These are phyloP conservation scores for Dendrocopos noguchii DNA, from an alignment of 2,113 vertebrate genomes.

Conservation along the genomic window DNA sequence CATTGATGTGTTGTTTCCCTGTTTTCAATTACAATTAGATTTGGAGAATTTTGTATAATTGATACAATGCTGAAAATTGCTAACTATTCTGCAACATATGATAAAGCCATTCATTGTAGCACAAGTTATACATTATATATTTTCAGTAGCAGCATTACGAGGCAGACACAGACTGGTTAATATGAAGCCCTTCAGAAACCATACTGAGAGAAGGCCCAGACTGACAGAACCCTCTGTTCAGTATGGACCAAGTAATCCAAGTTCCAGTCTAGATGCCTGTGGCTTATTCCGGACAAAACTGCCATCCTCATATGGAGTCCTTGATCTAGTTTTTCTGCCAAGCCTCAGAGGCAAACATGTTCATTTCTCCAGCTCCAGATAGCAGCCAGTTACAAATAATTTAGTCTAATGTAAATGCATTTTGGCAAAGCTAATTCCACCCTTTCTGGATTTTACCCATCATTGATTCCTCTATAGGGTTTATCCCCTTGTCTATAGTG, in stretches of 20 bases:
- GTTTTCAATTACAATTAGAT: background rate
- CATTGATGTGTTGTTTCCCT: background rate
- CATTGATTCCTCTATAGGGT: background rate
- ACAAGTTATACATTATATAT: background rate
- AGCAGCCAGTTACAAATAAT: background rate
- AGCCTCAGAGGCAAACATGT: background rate
- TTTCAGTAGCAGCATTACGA: background rate
- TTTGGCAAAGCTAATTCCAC: background rate
- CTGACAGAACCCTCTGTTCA: background rate
- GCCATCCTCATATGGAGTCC: background rate
- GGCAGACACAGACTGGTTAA: background rate
- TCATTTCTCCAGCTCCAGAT: background rate
- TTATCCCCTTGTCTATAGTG: background rate
- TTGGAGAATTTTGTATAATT: background rate
- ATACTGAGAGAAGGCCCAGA: background rate
- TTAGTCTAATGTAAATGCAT: background rate
- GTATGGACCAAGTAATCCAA: background rate
- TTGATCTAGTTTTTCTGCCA: background rate
- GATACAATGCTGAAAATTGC: background rate
- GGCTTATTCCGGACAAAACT: background rate
- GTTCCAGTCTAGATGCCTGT: no score
- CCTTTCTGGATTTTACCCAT: background rate
- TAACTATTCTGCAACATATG: background rate
- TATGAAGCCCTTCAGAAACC: background rate
- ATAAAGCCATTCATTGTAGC: background rate